These are phyloP conservation scores for Empidonax alnorum DNA, from an alignment of 2,113 vertebrate genomes.

Conservation along the genomic window DNA sequence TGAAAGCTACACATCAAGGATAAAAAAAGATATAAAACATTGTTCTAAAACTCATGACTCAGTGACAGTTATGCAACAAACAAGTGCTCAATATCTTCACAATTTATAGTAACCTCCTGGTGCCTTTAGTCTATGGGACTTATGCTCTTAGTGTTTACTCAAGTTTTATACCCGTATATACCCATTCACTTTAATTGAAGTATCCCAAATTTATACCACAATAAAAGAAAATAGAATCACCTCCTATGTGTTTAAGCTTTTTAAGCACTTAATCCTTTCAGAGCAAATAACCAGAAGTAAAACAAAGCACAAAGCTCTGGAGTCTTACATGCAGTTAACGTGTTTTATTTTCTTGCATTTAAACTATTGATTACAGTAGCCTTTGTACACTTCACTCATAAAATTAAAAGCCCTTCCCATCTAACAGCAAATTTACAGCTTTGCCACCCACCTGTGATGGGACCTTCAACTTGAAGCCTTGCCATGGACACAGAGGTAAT, in stretches of 20 bases:
- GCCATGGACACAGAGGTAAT: not conserved
- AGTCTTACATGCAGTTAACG: constrained; percentile 48
- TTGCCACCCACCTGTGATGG: not conserved
- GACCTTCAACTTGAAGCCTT: not conserved
- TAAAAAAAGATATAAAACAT: constrained; percentile 25
- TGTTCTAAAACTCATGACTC: constrained; percentile 59
- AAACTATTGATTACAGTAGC: constrained; percentile 70
- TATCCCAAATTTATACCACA: constrained; percentile 43
- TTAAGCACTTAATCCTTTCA: constrained; percentile 42
- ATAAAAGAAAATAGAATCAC: constrained; percentile 38
- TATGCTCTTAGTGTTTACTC: not conserved
- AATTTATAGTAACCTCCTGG: constrained; percentile 1
- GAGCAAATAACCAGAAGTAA: constrained; percentile 47
- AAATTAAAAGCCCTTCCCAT: constrained; percentile 58
- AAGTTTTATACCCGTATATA: constrained; percentile 44
- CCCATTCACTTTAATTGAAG: constrained; percentile 39
- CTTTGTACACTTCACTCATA: constrained; percentile 41
- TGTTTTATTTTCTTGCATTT: constrained; percentile 68
- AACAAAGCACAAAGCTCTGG: constrained; percentile 52
- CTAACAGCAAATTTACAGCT: constrained; percentile 36
- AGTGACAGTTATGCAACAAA: constrained; percentile 57
- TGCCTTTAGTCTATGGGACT: constrained; percentile 13
- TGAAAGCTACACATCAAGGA: constrained; percentile 44
- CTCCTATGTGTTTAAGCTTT: constrained; percentile 28
- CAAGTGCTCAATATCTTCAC: not conserved